Evolutionary conservation across 2,888 invertebrate species (phyloP).

Genomic region (Fragum whitleyi): DNA sequence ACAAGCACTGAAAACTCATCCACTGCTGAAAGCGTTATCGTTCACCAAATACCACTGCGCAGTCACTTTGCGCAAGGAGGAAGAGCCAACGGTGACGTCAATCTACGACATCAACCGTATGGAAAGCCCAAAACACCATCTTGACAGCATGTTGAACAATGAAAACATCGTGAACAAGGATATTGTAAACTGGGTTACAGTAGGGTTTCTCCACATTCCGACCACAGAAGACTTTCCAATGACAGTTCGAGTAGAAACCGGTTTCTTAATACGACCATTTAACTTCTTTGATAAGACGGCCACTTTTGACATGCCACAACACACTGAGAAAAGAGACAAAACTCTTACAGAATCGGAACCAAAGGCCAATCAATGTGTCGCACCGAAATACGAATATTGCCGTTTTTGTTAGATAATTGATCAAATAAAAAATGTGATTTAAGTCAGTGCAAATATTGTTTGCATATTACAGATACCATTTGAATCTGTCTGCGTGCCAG

Average conservation of each 20-base stretch:
- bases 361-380: conserved; percentile 47
- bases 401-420: conserved; percentile 36
- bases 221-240: conserved; percentile 74
- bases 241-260: conserved; percentile 68
- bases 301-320: conserved; percentile 70
- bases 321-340: conserved; percentile 51
- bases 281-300: conserved; percentile 73
- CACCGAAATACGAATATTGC: conserved; percentile 46
- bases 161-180: conserved; percentile 70
- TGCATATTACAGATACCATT: too few relatives aligned
- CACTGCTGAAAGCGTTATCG: conserved; percentile 63
- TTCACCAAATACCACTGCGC: conserved; percentile 72
- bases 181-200: conserved; percentile 70
- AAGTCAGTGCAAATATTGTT: too few relatives aligned
- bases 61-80: conserved; percentile 70
- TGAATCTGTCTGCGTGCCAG: too few relatives aligned
- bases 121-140: conserved; percentile 53
- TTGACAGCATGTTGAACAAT: conserved; percentile 62
- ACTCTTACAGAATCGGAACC: conserved; percentile 53
- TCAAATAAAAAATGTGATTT: too few relatives aligned
- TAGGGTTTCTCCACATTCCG: conserved; percentile 74
- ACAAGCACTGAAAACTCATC: conserved; percentile 45
- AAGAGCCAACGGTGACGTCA: conserved; percentile 63
- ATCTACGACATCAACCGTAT: conserved; percentile 63
- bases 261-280: conserved; percentile 69